These are phyloP conservation scores for Amphipoea lucens DNA, from an alignment of 2,888 invertebrate genomes.

Conservation along the genomic window DNA sequence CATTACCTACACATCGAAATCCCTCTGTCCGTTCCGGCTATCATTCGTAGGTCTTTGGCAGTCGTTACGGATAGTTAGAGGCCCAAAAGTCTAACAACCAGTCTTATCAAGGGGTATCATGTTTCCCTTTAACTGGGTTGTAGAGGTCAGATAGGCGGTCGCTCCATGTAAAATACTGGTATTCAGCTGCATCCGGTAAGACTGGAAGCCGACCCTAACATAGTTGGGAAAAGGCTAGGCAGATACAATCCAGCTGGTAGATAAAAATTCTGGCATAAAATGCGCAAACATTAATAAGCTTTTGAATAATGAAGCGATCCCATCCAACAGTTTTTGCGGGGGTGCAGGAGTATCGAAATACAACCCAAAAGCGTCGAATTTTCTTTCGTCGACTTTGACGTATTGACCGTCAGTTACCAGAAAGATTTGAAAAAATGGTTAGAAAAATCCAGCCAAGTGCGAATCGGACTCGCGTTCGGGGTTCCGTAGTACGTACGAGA, in stretches of 20 bases:
- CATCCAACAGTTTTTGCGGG: not conserved
- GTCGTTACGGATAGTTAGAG: not conserved
- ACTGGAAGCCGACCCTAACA: no score
- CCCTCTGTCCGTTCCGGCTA: not conserved
- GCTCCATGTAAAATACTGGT: no score
- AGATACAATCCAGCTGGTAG: no score
- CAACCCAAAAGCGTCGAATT: not conserved
- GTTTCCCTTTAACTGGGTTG: not conserved
- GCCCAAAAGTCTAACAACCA: not conserved
- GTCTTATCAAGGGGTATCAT: not conserved
- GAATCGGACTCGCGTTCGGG: no score
- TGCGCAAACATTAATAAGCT: conserved; percentile 1
- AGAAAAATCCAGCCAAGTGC: no score
- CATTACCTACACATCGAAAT: no score
- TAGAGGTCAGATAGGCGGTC: not conserved
- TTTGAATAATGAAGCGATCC: not conserved
- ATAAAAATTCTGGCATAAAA: no score
- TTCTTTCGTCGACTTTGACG: not conserved
- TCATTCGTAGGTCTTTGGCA: no score
- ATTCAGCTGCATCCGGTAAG: no score
- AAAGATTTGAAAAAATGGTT: not conserved
- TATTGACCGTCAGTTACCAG: not conserved
- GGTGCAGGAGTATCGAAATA: not conserved
- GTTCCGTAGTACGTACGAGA: no score
- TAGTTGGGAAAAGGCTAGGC: no score